Conservation (phyloP, 92 coral and sea anemone species). For the Desmophyllum pertusum region DNA sequence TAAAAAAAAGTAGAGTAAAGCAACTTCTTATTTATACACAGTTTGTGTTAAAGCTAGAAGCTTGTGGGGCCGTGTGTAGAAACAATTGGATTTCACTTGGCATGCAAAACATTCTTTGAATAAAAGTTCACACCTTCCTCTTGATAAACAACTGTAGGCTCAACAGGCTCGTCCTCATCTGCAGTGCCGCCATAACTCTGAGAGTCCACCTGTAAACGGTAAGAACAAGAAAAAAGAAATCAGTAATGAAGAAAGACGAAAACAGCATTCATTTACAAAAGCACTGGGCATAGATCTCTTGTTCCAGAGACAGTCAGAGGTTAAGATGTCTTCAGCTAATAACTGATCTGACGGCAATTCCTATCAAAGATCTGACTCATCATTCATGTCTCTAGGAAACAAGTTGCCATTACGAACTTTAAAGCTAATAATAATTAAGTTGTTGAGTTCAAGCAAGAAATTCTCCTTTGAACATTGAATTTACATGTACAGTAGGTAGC, state of each 20-base stretch:
- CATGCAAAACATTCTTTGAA: too few species aligned
- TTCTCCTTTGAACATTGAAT: too few species aligned
- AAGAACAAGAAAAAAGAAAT: background rate
- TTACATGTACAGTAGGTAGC: too few species aligned
- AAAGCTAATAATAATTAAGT: too few species aligned
- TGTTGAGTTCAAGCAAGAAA: too few species aligned
- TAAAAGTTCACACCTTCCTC: slow-evolving; percentile 78
- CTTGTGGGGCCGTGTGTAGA: too few species aligned
- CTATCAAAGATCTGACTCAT: slow-evolving; percentile 83
- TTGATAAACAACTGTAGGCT: slow-evolving; percentile 81
- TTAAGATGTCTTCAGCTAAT: slow-evolving; percentile 56
- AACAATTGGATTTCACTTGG: background rate
- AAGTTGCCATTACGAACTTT: too few species aligned
- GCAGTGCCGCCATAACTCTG: slow-evolving; percentile 70
- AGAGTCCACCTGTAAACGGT: slow-evolving; percentile 66
- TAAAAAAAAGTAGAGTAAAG: too few species aligned
- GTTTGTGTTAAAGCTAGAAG: too few species aligned
- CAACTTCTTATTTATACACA: too few species aligned
- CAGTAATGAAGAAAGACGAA: too few species aligned
- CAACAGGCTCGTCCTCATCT: slow-evolving; percentile 71
- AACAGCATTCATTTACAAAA: background rate
- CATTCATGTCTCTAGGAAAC: slow-evolving; percentile 54
- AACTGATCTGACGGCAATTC: slow-evolving; percentile 99
- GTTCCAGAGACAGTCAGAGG: slow-evolving; percentile 41
- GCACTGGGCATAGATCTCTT: background rate